Base-by-base conservation (phyloP, 2,797 vertebrate genomes). In the Centropyge bicolor region DNA sequence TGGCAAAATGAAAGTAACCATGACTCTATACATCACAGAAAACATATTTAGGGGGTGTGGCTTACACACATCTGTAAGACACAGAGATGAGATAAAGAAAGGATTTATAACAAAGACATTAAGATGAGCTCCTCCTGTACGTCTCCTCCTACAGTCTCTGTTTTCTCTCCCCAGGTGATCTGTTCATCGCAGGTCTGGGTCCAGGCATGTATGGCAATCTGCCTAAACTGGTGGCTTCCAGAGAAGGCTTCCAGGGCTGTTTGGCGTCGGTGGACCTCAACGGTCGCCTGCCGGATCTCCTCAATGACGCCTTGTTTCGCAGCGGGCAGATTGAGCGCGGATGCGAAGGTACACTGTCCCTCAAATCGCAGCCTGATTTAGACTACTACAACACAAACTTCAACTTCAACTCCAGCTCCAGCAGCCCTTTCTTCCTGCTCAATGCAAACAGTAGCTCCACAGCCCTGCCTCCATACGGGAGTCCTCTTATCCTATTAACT, bases 291-390 rank as follows among this genome's bases (percentile, higher is more conserved):
- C 98, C 98, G 0, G 98, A 99, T 89, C 97, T 99, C 60, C 97
- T 99, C 78, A 98, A 93, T 0, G 98, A 99, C 0, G 98, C 98
- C 35, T 88, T 99, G 86, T 98, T 99, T 83, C 96, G 97, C 90
- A 99, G 97, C 0, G 98, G 98, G 46, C 98, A 99, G 96, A 99
- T 99, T 1, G 98, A 99, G 78, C 97, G 98, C 11, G 98, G 98
- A 96, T 99, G 98, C 3, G 98, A 99, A 99, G 98, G 98, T 99
- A 99, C 90, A 77, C 76, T 84, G 78, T 94, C 89, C 76, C 92
- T 92, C 72, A 89, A 62, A 72, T 87, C 89, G 27, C 62, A 88
- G 86, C 83, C 90, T 35, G 92, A 91, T 79, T 86, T 90, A 78
- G 82, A 93, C 72, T 92, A 91, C 64, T 85, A 80, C 91, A 92